A percentile compares a stretch with the other conserved stretches of the same genome.
phyloP scores from a whole-genome alignment of 2,113 vertebrate genomes.

The Dissostichus mawsoni region DNA sequence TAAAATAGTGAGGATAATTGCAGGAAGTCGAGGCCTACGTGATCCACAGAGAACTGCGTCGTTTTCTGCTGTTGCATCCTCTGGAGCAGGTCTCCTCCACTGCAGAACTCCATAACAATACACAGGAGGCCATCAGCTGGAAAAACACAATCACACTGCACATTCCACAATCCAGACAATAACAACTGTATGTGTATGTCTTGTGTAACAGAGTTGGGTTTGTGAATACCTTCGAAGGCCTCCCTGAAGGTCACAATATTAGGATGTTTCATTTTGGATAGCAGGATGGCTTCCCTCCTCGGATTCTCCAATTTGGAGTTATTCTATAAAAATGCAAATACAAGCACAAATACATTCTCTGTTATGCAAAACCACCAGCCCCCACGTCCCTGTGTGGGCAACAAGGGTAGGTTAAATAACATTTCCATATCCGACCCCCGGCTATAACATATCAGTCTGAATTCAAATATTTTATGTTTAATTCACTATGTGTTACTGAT shows the following conservation, averaged over 20 bases:
- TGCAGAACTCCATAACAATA: slow-evolving; percentile 95
- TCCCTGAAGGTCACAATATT: slow-evolving; percentile 92
- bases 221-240: slow-evolving; percentile 89
- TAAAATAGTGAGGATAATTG: not conserved
- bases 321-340: slow-evolving; percentile 82
- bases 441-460: slow-evolving; percentile 1
- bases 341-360: not conserved
- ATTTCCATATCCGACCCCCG: slow-evolving; percentile 16
- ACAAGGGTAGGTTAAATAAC: slow-evolving; percentile 34
- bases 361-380: slow-evolving; percentile 44
- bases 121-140: slow-evolving; percentile 89
- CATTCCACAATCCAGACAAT: slow-evolving; percentile 26
- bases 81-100: slow-evolving; percentile 91
- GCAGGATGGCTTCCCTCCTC: slow-evolving; percentile 89
- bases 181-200: not conserved
- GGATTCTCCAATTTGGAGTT: slow-evolving; percentile 77
- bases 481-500: not conserved
- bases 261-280: slow-evolving; percentile 93
- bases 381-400: slow-evolving; percentile 5
- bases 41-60: slow-evolving; percentile 85
- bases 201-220: not conserved
- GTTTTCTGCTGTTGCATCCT: slow-evolving; percentile 89
- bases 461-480: not conserved
- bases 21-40: slow-evolving; percentile 75
- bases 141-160: slow-evolving; percentile 55